Evolutionary conservation across 30 jellyfish, hydroid and myxozoan genomes (phyloP).

Genomic region (Haliclystus octoradiatus): DNA sequence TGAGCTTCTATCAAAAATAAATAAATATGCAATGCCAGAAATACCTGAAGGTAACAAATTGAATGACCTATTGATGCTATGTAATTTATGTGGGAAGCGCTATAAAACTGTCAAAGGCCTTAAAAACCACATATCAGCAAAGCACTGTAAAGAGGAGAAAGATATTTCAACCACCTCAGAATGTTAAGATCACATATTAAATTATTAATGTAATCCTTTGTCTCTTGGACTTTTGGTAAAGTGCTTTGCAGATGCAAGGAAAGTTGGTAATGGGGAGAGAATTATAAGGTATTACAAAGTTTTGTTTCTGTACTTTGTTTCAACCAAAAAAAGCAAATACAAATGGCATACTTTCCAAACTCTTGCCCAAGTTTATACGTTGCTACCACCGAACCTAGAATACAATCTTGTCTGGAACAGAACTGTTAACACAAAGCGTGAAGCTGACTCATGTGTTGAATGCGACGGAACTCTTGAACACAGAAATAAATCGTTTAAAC

Average conservation of each 20-base stretch:
- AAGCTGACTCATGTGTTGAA: not conserved
- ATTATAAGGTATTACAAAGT: not conserved
- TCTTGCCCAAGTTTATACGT: too few relatives aligned
- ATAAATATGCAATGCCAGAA: too few relatives aligned
- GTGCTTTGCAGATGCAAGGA: too few relatives aligned
- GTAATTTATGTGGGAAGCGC: too few relatives aligned
- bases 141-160: too few relatives aligned
- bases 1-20: too few relatives aligned
- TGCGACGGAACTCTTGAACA: not conserved
- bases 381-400: constrained; percentile 2
- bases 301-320: constrained; percentile 1
- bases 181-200: not conserved
- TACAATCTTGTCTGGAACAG: not conserved
- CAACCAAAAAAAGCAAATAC: not conserved
- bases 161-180: not conserved
- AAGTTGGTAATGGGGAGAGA: constrained; percentile 11
- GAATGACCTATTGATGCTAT: too few relatives aligned
- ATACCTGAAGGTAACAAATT: not conserved
- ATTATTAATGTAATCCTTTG: not conserved
- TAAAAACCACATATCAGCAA: too few relatives aligned
- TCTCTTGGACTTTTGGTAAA: not conserved
- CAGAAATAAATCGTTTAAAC: not conserved
- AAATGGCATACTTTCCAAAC: too few relatives aligned
- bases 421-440: not conserved
- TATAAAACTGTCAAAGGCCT: too few relatives aligned